Percentiles rank a stretch among this genome's conserved stretches.
phyloP scores from a whole-genome alignment of 2,888 invertebrate species.

The Oscheius sp. region DNA sequence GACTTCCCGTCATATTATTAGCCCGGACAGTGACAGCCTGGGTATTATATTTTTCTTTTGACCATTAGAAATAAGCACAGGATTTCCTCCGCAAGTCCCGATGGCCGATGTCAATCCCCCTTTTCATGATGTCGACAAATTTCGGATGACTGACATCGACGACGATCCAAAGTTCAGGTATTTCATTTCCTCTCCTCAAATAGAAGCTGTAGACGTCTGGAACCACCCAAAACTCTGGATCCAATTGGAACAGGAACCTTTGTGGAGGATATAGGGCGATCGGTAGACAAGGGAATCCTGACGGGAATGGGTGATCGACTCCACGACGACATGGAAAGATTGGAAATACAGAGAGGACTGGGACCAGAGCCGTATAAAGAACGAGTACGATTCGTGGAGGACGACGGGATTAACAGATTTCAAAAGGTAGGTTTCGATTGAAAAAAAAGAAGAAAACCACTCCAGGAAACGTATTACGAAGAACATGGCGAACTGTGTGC shows the following conservation, averaged over 20 bases:
- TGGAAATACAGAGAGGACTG: background rate
- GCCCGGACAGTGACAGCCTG: background rate
- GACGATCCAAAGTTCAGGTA: constrained; percentile 44
- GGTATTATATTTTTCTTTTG: background rate
- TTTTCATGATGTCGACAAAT: constrained; percentile 42
- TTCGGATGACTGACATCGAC: constrained; percentile 49
- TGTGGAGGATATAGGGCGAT: constrained; percentile 41
- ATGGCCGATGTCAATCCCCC: constrained; percentile 38
- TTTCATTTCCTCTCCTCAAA: background rate
- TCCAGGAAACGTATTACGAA: constrained; percentile 17
- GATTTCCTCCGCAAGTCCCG: constrained; percentile 30
- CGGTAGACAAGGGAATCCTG: constrained; percentile 44
- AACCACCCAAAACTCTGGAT: constrained; percentile 38
- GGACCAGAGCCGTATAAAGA: background rate
- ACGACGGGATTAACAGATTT: background rate
- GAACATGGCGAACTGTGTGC: constrained; percentile 54
- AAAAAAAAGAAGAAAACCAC: background rate
- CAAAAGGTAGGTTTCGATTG: background rate
- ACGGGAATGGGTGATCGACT: constrained; percentile 26
- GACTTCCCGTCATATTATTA: constrained; percentile 4
- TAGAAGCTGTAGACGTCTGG: constrained; percentile 18
- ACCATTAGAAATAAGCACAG: background rate
- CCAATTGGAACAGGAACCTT: constrained; percentile 37
- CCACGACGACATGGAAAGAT: constrained; percentile 4
- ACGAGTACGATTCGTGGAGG: background rate